Conservation (phyloP, 2,888 invertebrate species). For the Myathropa florea region DNA sequence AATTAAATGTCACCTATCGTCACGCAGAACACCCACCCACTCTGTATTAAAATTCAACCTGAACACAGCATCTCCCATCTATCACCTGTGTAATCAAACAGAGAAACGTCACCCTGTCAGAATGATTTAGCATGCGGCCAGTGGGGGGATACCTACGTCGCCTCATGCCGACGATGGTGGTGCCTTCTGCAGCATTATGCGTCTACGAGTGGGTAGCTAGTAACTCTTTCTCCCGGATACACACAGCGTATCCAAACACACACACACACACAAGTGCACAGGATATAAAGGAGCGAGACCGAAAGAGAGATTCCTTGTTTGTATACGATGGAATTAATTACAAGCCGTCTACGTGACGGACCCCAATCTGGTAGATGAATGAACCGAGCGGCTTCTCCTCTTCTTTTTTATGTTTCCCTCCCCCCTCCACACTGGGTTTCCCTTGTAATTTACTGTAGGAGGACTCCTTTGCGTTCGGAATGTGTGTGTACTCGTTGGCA, state of each 20-base stretch:
- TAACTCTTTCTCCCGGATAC: conserved; percentile 55
- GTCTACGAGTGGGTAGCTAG: conserved; percentile 31
- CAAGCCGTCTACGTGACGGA: conserved; percentile 64
- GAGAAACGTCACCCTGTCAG: conserved; percentile 62
- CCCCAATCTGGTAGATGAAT: conserved; percentile 59
- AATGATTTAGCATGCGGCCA: conserved; percentile 63
- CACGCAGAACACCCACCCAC: conserved; percentile 11
- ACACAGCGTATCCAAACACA: neutral
- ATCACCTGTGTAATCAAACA: conserved; percentile 64
- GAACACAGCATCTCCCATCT: conserved; percentile 55
- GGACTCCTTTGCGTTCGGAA: neutral
- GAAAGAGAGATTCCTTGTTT: conserved; percentile 33
- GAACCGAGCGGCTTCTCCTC: conserved; percentile 32
- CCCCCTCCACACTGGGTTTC: neutral
- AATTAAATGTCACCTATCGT: conserved; percentile 43
- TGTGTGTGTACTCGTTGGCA: neutral
- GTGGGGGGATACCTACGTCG: neutral
- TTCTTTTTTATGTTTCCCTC: neutral
- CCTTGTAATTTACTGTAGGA: conserved; percentile 48
- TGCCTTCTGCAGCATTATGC: conserved; percentile 17
- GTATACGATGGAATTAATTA: conserved; percentile 65
- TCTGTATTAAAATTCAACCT: conserved; percentile 33
- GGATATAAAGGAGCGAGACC: neutral
- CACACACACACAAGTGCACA: neutral
- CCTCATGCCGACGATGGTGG: neutral